These are phyloP conservation scores for Hypselothyrea guttata DNA, from an alignment of 2,888 invertebrate genomes.

Conservation along the genomic window DNA sequence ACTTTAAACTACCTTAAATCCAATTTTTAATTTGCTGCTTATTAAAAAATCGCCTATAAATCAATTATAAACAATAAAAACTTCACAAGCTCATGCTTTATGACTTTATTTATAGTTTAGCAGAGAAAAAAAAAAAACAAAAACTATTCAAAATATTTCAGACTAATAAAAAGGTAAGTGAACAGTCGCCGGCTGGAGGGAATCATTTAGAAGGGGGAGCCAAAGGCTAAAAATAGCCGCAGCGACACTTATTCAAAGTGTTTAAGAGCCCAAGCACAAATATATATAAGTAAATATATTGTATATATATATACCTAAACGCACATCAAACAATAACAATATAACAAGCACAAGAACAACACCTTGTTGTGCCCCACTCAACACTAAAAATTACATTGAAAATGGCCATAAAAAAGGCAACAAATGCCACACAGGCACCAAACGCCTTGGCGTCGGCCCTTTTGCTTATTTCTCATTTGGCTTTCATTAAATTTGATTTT, in stretches of 20 bases:
- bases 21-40: too few species aligned
- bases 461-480: conserved; percentile 57
- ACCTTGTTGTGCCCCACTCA: conserved; percentile 55
- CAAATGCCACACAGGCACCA: conserved; percentile 39
- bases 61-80: too few species aligned
- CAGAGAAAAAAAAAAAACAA: too few species aligned
- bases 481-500: conserved; percentile 70
- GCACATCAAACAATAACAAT: conserved; percentile 9
- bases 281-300: conserved; percentile 13
- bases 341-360: conserved; percentile 39
- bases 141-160: not conserved
- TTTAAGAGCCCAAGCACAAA: conserved; percentile 56
- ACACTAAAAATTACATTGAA: conserved; percentile 71
- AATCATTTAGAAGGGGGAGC: conserved; percentile 13
- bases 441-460: conserved; percentile 28
- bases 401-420: conserved; percentile 62
- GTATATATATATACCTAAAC: conserved; percentile 10
- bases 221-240: conserved; percentile 50
- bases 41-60: too few species aligned
- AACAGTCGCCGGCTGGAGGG: conserved; percentile 32
- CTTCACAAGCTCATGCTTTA: too few species aligned
- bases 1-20: too few species aligned
- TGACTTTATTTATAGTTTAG: too few species aligned
- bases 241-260: conserved; percentile 68
- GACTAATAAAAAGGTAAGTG: not conserved